A percentile compares a stretch with the other conserved stretches of the same genome.
Evolutionary conservation across 1,140 invertebrate species (phyloP).

Genomic region (Pteromalus puparum): DNA sequence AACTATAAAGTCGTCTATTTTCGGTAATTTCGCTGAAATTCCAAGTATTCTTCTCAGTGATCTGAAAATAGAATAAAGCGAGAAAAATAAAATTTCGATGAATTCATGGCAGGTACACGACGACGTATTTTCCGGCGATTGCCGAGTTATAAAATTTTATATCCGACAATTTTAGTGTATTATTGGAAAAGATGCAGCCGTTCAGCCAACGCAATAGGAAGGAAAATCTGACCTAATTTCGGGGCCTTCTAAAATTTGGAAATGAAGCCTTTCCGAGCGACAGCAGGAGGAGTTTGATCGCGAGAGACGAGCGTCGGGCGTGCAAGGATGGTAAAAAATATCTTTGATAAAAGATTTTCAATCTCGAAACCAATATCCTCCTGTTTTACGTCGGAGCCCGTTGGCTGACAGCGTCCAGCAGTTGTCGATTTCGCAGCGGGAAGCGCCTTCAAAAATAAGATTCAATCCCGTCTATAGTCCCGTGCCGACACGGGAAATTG

Average conservation of each 20-base stretch:
- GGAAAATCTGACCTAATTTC: slow-evolving; percentile 27
- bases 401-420: slow-evolving; percentile 42
- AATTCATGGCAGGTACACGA: neutral
- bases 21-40: neutral
- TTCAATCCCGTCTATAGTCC: slow-evolving; percentile 46
- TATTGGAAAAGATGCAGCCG: neutral
- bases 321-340: slow-evolving; percentile 30
- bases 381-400: slow-evolving; percentile 38
- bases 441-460: slow-evolving; percentile 51
- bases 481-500: slow-evolving; percentile 48
- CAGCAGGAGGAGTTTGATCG: neutral
- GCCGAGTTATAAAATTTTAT: neutral
- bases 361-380: slow-evolving; percentile 50
- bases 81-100: neutral
- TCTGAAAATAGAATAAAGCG: neutral
- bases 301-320: neutral
- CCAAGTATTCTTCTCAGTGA: no score
- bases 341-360: slow-evolving; percentile 51
- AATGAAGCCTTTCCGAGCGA: neutral
- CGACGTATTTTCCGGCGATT: neutral
- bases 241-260: slow-evolving; percentile 14
- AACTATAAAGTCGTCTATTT: no score
- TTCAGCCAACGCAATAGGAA: neutral
- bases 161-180: neutral
- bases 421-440: slow-evolving; percentile 47